A percentile compares a stretch with the other conserved stretches of the same genome.
These are phyloP conservation scores for Neogobius melanostomus DNA, from an alignment of 2,113 vertebrate genomes.

Conservation along the genomic window DNA sequence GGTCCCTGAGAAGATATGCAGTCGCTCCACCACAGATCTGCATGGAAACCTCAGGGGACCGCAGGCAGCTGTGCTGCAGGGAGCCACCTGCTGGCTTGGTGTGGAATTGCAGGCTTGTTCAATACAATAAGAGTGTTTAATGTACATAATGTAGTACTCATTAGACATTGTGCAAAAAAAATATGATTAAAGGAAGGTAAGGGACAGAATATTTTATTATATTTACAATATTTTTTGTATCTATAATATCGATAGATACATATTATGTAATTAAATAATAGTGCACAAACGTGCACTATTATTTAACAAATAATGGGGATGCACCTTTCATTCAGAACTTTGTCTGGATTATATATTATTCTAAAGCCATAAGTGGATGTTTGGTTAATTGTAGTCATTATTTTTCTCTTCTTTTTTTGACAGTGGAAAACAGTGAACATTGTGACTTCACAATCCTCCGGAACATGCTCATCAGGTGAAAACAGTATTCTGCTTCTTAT, in stretches of 20 bases:
- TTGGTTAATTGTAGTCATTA: too few species aligned
- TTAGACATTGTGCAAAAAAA: too few species aligned
- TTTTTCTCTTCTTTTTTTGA: not conserved
- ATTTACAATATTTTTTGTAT: too few species aligned
- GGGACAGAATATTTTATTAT: not conserved
- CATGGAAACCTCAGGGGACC: conserved; percentile 33
- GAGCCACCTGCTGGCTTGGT: conserved; percentile 42
- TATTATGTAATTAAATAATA: too few species aligned
- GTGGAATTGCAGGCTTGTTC: conserved; percentile 22
- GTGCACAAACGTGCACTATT: too few species aligned
- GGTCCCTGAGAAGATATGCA: conserved; percentile 48
- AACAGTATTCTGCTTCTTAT: not conserved
- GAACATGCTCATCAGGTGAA: conserved; percentile 96
- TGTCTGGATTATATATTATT: too few species aligned
- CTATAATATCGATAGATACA: too few species aligned
- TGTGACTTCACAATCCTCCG: conserved; percentile 96
- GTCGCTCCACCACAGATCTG: conserved; percentile 17
- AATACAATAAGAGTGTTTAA: not conserved
- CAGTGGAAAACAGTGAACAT: conserved; percentile 96
- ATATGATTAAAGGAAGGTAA: not conserved
- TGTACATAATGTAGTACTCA: too few species aligned
- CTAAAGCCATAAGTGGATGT: too few species aligned
- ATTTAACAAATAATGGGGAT: too few species aligned
- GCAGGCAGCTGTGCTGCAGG: conserved; percentile 8
- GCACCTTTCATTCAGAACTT: too few species aligned